Evolutionary conservation across 2,888 invertebrate genomes (phyloP), one percentile per base, ranked within the genome.

Genomic region (Oscheius myriophilus): DNA sequence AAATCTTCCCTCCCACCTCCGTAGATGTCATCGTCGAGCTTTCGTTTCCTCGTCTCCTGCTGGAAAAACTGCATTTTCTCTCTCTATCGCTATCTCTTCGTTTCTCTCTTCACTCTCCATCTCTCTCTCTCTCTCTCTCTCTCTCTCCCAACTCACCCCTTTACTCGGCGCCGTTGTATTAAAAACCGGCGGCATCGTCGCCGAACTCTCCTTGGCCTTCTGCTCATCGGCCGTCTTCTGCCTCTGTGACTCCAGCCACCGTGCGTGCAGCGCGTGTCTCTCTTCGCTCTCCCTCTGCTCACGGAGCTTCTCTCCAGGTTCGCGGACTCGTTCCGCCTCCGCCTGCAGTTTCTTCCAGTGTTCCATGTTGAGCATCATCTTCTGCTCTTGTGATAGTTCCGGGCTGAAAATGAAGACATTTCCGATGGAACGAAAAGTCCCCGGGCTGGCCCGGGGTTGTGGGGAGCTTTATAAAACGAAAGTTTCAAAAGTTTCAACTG

Each of bases 161-260:
- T n/a, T n/a, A n/a, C 49, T 49, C 46, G n/a, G 49, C 49, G 14
- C 59, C 59, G 26, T 61, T 61, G 33, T 46, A 39, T 33, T 3
- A 9, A 33, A 33, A 9, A 33, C 33, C 0, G 61, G 49, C 1
- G 61, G 49, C 61, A 61, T 45, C 12, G 46, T 46, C 6, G 25
- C 42, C 12, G 58, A 18, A 18, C 18, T 49, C 49, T 49, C 49
- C 43, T 58, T 43, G 18, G 46, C 61, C 33, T 61, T 61, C 49
- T 45, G 46, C 39, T 61, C 61, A 12, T 26, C 49, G 26, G 46
- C 61, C 9, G 3, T 26, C 21, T 61, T 61, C 57, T 57, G 57
- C 11, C 0, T 1, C 1, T 49, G 46, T 7, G 46, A 46, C 18
- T 61, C 49, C 18, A 3, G n/a, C n/a, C 49, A 46, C 33, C 46